Base-by-base conservation (phyloP, 1,140 invertebrate genomes). In the Augochlora pura region DNA sequence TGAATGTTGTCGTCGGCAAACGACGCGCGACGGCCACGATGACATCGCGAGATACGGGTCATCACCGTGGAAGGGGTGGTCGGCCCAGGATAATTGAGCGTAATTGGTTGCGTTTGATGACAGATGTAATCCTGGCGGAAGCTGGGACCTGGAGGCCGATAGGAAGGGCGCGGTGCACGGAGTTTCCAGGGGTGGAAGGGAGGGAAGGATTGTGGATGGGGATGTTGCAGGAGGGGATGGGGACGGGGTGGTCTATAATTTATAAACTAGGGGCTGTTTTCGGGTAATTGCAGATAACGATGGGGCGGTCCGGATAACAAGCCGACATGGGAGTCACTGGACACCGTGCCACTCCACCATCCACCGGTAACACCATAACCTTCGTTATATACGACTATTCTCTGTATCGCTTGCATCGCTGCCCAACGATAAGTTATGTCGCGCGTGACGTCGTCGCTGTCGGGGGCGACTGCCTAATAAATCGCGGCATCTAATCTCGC, bases 281-380 rank as follows among this genome's bases (percentile, higher is more conserved):
- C 88, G 91, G 91, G 91, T 93, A 93, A 93, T 93, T 93, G 91
- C 91, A 90, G 91, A 92, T 93, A 92, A 93, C 91, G 92, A 91
- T 89, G 88, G 90, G 91, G 91, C 90, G 90, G 88, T 90, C 76
- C 90, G 90, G 91, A 92, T 93, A 93, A 93, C 92, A 91, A 93
- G 92, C 91, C 91, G 89, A 92, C 91, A 91, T 91, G 91, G 91
- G 92, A 92, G 92, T 91, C 87, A 93, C 88, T 90, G 88, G 90
- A 93, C 91, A 92, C 82, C 86, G 64, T 89, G 82, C 83, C 80
- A 85, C 88, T 86, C 83, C 80, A 74, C 76, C 82, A 83, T 86
- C 80, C 84, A 74, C 85, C 81, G 81, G 86, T 88, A 89, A 81
- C 86, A 87, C 86, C 88, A 89, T 90, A 87, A 89, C 87, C 83